Evolutionary conservation across 2,888 invertebrate genomes (phyloP).

Genomic region (Pherbina coryleti): DNA sequence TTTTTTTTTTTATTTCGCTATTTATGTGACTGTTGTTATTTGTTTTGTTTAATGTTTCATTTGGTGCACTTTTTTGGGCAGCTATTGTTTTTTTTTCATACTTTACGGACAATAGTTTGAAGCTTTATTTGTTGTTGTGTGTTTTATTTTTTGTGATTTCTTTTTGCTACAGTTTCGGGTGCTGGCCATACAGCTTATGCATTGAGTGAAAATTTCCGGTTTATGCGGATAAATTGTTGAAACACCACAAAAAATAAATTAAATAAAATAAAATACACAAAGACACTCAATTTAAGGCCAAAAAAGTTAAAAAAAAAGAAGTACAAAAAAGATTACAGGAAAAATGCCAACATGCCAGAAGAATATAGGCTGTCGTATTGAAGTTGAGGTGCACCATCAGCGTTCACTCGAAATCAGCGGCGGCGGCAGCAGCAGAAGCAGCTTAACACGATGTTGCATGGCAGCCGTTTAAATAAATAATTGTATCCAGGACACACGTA

Average conservation of each 20-base stretch:
- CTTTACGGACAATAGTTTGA: not conserved
- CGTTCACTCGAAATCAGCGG: constrained; percentile 3
- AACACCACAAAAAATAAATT: constrained; percentile 32
- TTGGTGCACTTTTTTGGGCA: not conserved
- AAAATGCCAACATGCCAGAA: not conserved
- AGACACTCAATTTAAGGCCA: not conserved
- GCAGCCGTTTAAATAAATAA: constrained; percentile 29
- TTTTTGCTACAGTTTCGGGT: not conserved
- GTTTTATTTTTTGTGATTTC: not conserved
- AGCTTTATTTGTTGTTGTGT: not conserved
- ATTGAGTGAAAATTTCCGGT: constrained; percentile 22
- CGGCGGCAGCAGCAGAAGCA: constrained; percentile 17
- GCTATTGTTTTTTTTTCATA: not conserved
- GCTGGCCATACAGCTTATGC: not conserved
- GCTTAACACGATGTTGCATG: constrained; percentile 25
- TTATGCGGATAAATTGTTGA: constrained; percentile 29
- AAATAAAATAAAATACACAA: constrained; percentile 26
- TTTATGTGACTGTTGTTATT: not conserved
- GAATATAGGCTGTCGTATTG: not conserved
- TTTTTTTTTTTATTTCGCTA: not conserved
- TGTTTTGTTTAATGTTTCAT: not conserved
- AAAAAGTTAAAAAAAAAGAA: not conserved
- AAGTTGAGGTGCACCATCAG: constrained; percentile 24
- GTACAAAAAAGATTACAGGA: not conserved
- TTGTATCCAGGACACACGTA: constrained; percentile 20